Conservation (phyloP, 30 jellyfish, hydroid and myxozoan genomes). For the Hydractinia symbiolongicarpus region DNA sequence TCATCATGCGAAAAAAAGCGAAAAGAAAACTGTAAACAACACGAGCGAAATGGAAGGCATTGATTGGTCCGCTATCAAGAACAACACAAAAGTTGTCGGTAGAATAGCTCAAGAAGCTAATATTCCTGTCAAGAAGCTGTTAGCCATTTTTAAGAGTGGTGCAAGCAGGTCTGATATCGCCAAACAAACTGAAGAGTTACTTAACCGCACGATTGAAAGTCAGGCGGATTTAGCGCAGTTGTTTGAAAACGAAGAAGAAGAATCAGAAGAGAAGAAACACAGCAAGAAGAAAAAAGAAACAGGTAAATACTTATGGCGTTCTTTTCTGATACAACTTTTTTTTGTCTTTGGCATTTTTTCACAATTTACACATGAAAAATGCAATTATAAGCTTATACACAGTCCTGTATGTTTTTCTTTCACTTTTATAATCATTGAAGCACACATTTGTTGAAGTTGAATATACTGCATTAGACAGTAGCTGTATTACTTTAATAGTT, state of each 20-base stretch:
- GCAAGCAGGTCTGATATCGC: slow-evolving; percentile 35
- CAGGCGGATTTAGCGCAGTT: slow-evolving; percentile 24
- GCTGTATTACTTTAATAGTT: too few relatives aligned
- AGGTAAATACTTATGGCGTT: too few relatives aligned
- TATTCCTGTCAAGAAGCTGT: slow-evolving; percentile 23
- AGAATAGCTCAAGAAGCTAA: slow-evolving; percentile 21
- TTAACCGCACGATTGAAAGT: slow-evolving; percentile 22
- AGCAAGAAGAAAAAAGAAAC: neutral
- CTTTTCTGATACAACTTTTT: too few relatives aligned
- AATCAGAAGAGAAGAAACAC: slow-evolving; percentile 16
- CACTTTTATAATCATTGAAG: too few relatives aligned
- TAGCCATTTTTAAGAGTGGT: slow-evolving; percentile 18
- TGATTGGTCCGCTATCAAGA: slow-evolving; percentile 12
- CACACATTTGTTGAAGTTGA: too few relatives aligned
- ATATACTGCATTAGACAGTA: too few relatives aligned
- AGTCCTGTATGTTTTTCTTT: too few relatives aligned
- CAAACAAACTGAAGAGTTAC: slow-evolving; percentile 16
- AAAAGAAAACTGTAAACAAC: slow-evolving; percentile 6
- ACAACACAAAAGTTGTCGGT: slow-evolving; percentile 12
- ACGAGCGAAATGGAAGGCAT: neutral
- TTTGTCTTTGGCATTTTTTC: too few relatives aligned
- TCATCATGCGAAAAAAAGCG: slow-evolving; percentile 15
- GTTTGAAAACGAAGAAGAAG: slow-evolving; percentile 6
- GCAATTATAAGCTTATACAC: too few relatives aligned
- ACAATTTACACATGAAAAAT: too few relatives aligned